Evolutionary conservation across 2,113 vertebrate genomes (phyloP), one percentile per base, ranked within the genome.

Genomic region (Cromileptes altivelis): DNA sequence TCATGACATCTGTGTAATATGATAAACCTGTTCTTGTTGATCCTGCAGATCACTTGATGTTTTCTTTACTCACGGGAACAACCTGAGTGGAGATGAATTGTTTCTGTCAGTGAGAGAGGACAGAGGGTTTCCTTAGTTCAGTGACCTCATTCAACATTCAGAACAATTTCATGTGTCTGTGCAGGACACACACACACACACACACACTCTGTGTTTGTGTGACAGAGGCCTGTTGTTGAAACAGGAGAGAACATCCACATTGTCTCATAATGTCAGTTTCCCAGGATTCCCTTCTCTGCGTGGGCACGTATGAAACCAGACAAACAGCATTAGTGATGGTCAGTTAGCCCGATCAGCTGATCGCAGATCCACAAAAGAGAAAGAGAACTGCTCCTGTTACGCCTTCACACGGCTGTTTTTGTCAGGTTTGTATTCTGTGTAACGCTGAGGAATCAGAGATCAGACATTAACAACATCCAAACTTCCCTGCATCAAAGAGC

Each of bases 131-230:
- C 76, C 52, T 15, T 15, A 49, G 53, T 42, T 53, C 18, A 2
- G 27, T 80, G 76, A 80, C 76, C 85, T 76, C 65, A 62, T 80
- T 80, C 53, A 60, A 6, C 65, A 62, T 80, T 80, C 53, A 60
- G 10, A 61, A 55, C 27, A 40, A 17, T 50, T 37, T 70, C 40
- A 49, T 82, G 5, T 6, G 19, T 14, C 56, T 25, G 23, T 42
- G 45, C 33, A 1, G 40, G 21, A 73, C 60, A 76, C 70, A 82
- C 50, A 67, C 30, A 78, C 40, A 42, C 40, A 70, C 30, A 47
- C 15, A 65, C 53, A 61, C 49, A 2, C 2, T 17, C 19, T 27
- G 30, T 30, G 45, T 75, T 55, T 37, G 42, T 53, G 47, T 64
- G 65, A 81, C 45, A 81, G 73, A 81, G 0, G 49, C 57, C 57